Conservation (phyloP, 2,888 invertebrate genomes). For the Meloe dianella region DNA sequence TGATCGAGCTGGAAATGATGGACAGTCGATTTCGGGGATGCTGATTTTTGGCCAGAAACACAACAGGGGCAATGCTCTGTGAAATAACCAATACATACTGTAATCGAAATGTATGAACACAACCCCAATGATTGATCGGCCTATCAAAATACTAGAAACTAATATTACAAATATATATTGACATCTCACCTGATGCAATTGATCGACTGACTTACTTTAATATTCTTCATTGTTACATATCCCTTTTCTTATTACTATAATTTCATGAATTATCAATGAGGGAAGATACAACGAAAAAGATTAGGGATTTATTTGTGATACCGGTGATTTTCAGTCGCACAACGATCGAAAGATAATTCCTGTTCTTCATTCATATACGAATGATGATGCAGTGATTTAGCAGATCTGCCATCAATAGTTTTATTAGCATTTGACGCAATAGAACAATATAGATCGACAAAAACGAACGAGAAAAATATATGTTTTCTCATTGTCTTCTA, state of each 20-base stretch:
- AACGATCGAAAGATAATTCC: neutral
- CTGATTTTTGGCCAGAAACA: constrained; percentile 44
- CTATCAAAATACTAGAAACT: constrained; percentile 36
- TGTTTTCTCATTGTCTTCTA: constrained; percentile 44
- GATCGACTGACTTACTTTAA: constrained; percentile 4
- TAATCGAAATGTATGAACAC: constrained; percentile 41
- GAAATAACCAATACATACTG: constrained; percentile 54
- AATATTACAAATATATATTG: constrained; percentile 36
- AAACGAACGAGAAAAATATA: constrained; percentile 46
- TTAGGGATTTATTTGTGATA: neutral
- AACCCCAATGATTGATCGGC: constrained; percentile 44
- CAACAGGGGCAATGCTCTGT: constrained; percentile 54
- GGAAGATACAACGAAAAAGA: neutral
- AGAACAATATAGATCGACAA: constrained; percentile 45
- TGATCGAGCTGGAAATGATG: constrained; percentile 43
- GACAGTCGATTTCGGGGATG: constrained; percentile 42
- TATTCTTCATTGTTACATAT: neutral
- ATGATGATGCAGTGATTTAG: constrained; percentile 33
- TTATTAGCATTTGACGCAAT: constrained; percentile 42
- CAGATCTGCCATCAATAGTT: constrained; percentile 48
- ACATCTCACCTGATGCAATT: constrained; percentile 29
- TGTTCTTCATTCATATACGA: constrained; percentile 14
- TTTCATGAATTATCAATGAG: neutral
- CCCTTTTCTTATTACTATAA: neutral
- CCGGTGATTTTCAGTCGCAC: neutral